Evolutionary conservation across 2,888 invertebrate species (phyloP).

Genomic region (Drosophila fungiperda): DNA sequence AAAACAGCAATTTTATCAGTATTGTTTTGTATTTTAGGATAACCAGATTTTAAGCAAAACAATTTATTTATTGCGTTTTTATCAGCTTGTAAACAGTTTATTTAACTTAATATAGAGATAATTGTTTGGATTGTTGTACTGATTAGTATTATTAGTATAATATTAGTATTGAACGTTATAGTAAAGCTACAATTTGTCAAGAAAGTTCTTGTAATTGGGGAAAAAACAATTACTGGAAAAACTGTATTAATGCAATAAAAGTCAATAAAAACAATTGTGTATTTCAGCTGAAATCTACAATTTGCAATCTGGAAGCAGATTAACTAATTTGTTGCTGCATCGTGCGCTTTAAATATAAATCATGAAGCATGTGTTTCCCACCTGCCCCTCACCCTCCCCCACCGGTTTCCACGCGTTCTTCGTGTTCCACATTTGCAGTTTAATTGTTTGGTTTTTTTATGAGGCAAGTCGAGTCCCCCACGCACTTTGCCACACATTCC

Average conservation of each 20-base stretch:
- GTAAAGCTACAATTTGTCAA: neutral
- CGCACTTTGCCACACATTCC: conserved; percentile 52
- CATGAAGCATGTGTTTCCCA: neutral
- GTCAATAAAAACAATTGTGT: neutral
- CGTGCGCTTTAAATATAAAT: neutral
- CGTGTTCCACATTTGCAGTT: conserved; percentile 21
- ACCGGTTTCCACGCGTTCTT: neutral
- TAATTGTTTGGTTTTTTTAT: conserved; percentile 32
- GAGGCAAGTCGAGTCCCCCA: conserved; percentile 27
- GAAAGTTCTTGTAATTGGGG: neutral
- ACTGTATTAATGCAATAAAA: neutral
- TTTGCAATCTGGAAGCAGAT: neutral
- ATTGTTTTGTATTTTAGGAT: neutral
- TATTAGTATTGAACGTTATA: too few relatives aligned
- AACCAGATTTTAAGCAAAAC: neutral
- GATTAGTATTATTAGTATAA: too few relatives aligned
- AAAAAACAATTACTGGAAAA: neutral
- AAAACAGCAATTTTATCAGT: neutral
- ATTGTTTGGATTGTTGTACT: neutral
- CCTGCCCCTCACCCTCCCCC: neutral
- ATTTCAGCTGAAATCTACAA: neutral
- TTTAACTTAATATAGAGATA: neutral
- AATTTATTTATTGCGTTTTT: neutral
- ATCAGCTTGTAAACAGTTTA: conserved; percentile 9
- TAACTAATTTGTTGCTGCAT: neutral